phyloP scores from a whole-genome alignment of 2,888 invertebrate genomes.

The Heliconius charithonia region DNA sequence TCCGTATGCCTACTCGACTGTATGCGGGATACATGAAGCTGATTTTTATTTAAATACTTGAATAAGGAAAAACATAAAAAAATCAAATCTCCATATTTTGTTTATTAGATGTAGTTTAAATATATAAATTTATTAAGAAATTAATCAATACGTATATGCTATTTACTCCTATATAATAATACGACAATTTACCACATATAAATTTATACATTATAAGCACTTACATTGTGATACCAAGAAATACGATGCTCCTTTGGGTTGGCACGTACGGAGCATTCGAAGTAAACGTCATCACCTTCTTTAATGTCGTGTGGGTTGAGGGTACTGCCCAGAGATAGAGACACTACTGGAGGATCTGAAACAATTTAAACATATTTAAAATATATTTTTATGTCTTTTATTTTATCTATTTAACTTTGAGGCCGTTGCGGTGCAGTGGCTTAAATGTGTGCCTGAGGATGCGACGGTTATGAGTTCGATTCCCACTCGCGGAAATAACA shows the following conservation, averaged over 20 bases:
- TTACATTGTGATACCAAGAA: slow-evolving; percentile 95
- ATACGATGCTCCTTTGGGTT: slow-evolving; percentile 94
- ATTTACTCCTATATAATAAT: background rate
- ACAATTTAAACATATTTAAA: slow-evolving; percentile 50
- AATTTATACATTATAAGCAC: slow-evolving; percentile 63
- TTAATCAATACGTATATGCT: background rate
- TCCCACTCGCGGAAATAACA: too few species aligned
- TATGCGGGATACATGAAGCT: too few species aligned
- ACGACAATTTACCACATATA: background rate
- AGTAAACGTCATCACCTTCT: slow-evolving; percentile 95
- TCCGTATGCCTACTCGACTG: too few species aligned
- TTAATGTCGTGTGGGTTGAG: slow-evolving; percentile 94
- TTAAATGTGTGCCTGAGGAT: too few species aligned
- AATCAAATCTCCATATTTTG: too few species aligned
- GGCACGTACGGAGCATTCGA: slow-evolving; percentile 92
- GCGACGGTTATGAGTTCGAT: too few species aligned
- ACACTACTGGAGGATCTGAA: slow-evolving; percentile 92
- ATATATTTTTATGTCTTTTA: background rate
- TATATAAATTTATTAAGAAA: background rate
- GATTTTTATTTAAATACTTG: too few species aligned
- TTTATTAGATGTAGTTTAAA: background rate
- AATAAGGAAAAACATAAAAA: background rate
- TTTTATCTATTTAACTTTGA: background rate
- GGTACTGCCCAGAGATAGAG: slow-evolving; percentile 92
- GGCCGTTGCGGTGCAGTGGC: too few species aligned